A percentile compares a stretch with the other conserved stretches of the same genome.
Conservation (phyloP, 1,140 invertebrate species). For the Vanessa tameamea region DNA sequence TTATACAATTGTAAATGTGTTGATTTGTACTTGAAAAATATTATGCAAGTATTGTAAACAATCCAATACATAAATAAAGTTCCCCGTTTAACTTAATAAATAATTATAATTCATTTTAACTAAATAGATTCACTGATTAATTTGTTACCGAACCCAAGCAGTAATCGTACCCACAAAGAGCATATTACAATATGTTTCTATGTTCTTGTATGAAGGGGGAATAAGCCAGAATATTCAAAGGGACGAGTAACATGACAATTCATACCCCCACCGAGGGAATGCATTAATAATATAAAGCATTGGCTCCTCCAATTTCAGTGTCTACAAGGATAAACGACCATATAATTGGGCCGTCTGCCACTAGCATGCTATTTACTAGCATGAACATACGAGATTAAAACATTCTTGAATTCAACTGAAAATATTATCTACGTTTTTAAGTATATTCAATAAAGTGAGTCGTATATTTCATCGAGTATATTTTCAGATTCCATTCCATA, state of each 20-base stretch:
- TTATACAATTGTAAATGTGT: no score
- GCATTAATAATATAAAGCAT: not conserved
- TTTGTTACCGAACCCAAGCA: no score
- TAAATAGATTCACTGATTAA: no score
- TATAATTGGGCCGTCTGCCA: not conserved
- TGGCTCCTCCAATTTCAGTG: not conserved
- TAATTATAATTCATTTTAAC: no score
- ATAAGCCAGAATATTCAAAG: not conserved
- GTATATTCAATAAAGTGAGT: constrained; percentile 13
- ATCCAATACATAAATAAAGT: no score
- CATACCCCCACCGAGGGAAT: not conserved
- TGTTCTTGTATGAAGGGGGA: not conserved
- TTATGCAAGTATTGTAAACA: no score
- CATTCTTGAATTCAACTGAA: not conserved
- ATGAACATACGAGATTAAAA: not conserved
- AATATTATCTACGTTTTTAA: constrained; percentile 3
- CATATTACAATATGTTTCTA: not conserved
- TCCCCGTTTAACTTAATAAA: no score
- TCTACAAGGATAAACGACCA: no score
- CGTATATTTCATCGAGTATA: constrained; percentile 17
- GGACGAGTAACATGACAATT: not conserved
- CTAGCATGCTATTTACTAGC: not conserved
- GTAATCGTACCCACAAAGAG: no score
- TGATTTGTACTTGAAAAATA: no score
- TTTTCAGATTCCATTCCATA: constrained; percentile 10